Percentiles rank a stretch among this genome's conserved stretches.
Evolutionary conservation across 2,888 invertebrate genomes (phyloP).

Genomic region (Belgica antarctica): DNA sequence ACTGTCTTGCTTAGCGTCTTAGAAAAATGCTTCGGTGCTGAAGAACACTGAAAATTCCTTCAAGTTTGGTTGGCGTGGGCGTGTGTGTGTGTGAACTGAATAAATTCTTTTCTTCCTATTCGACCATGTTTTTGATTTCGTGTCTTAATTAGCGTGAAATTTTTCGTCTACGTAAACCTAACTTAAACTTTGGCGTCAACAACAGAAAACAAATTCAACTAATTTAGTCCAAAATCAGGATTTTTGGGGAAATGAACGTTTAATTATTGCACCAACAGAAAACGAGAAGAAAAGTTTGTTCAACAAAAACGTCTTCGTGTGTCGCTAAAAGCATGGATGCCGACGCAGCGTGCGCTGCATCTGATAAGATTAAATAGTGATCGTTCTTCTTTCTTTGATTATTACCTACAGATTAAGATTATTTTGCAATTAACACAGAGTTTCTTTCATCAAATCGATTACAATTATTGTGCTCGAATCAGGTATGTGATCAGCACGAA

Average conservation of each 20-base stretch:
- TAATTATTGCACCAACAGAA: conserved; percentile 19
- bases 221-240: background rate
- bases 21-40: background rate
- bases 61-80: background rate
- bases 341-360: background rate
- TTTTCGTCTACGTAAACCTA: conserved; percentile 1
- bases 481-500: conserved; percentile 17
- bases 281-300: background rate
- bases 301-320: too few relatives aligned
- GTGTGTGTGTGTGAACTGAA: conserved; percentile 7
- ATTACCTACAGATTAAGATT: conserved; percentile 30
- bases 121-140: background rate
- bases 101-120: conserved; percentile 16
- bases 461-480: conserved; percentile 27
- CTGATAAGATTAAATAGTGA: conserved; percentile 2
- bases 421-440: conserved; percentile 27
- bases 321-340: too few relatives aligned
- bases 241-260: background rate
- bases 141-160: conserved; percentile 10
- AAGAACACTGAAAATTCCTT: background rate
- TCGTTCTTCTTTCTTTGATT: conserved; percentile 28
- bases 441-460: conserved; percentile 27
- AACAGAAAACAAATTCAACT: background rate
- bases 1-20: background rate
- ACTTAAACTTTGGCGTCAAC: conserved; percentile 30